Evolutionary conservation across 2,113 vertebrate species (phyloP), one percentile per base, ranked within the genome.

Genomic region (Hemiprocne comata): DNA sequence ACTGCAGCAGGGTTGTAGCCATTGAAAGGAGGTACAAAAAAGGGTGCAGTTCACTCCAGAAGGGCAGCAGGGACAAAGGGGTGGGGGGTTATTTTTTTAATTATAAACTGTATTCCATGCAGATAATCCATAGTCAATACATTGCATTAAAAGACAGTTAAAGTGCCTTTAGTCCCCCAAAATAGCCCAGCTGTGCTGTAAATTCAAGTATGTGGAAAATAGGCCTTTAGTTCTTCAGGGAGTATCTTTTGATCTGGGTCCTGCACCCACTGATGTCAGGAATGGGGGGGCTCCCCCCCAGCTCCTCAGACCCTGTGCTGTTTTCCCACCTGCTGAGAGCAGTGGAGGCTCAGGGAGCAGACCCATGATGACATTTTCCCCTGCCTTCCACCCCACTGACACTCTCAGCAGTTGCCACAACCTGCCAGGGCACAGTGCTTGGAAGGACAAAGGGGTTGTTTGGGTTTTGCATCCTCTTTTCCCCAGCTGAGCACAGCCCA

Each of bases 141-240:
- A 48, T 48, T 54, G 78, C 76, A 62, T 92, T 60, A 44, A 90
- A 94, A 92, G 85, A 78, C 28, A 67, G 64, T 28, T 34, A 87
- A 91, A 60, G 48, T 66, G 29, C 78, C 83, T 78, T 40, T 33
- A 54, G 55, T 66, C 71, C 85, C 60, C 57, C 8, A 16, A 16
- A 69, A 80, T 4, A 62, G 89, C 66, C 72, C 62, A 38, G 60
- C 46, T 67, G 58, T 61, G 87, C 82, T 85, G 57, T 72, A 57
- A 80, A 86, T 93, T 92, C 94, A 87, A 93, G 86, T 91, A 44
- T 74, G 40, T 76, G 90, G 89, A 90, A 93, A 83, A 42, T 7
- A 64, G 50, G 64, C 55, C 17, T 75, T 71, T 55, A 66, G 36
- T 50, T 46, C 21, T 1, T 28, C 24, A 8, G 54, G 70, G 24